phyloP scores from a whole-genome alignment of 92 coral and sea anemone species.

The Palythoa grandiflora region DNA sequence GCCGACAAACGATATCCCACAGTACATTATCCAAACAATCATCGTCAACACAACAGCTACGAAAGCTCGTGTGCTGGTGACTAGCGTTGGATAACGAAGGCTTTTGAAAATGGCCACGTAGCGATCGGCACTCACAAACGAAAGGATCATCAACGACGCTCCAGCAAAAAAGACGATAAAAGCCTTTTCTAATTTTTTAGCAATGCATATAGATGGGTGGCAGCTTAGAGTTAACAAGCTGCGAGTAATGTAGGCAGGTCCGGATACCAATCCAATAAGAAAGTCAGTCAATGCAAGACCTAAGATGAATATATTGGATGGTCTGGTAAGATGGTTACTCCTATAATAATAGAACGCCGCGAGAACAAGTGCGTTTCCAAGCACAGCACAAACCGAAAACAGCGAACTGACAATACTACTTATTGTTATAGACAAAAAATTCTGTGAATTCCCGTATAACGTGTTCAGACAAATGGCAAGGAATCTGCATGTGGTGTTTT shows the following conservation, averaged over 20 bases:
- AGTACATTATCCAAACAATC: slow-evolving; percentile 1
- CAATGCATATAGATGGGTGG: neutral
- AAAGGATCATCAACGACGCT: slow-evolving; percentile 23
- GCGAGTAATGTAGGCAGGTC: slow-evolving; percentile 14
- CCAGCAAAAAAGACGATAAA: slow-evolving; percentile 14
- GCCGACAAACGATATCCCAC: slow-evolving; percentile 9
- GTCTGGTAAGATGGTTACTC: neutral
- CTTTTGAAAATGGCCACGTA: slow-evolving; percentile 30
- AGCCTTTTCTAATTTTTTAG: neutral
- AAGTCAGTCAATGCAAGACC: slow-evolving; percentile 27
- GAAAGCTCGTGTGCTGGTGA: slow-evolving; percentile 1
- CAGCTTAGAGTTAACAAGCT: slow-evolving; percentile 7
- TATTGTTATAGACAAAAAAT: neutral
- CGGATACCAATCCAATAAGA: slow-evolving; percentile 22
- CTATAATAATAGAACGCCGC: slow-evolving; percentile 7
- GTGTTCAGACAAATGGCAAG: neutral
- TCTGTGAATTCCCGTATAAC: neutral
- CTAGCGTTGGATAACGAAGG: slow-evolving; percentile 18
- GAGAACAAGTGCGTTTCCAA: slow-evolving; percentile 15
- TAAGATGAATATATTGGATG: slow-evolving; percentile 17
- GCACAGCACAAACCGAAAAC: neutral
- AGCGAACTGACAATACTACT: neutral
- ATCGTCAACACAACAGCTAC: neutral
- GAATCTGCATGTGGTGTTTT: neutral
- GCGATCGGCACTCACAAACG: slow-evolving; percentile 29